phyloP scores from a whole-genome alignment of 2,113 vertebrate genomes.

The Strix uralensis region DNA sequence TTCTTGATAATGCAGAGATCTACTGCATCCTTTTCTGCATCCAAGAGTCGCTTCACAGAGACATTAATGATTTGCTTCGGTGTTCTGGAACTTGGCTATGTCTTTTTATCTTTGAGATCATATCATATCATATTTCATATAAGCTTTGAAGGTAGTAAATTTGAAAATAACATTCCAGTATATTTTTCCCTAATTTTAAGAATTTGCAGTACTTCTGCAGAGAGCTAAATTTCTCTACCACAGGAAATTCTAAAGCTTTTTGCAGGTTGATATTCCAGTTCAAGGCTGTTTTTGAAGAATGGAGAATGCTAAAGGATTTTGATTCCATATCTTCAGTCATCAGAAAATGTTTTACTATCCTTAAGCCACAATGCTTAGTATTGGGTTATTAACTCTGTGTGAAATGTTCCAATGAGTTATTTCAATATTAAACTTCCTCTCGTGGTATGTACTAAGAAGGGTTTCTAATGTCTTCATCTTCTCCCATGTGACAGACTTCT shows the following conservation, averaged over 20 bases:
- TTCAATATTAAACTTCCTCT: background rate
- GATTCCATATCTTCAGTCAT: background rate
- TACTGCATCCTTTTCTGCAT: background rate
- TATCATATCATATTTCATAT: background rate
- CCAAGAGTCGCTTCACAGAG: background rate
- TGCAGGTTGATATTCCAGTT: background rate
- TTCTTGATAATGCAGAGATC: background rate
- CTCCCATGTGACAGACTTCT: background rate
- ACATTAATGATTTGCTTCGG: background rate
- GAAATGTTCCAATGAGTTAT: background rate
- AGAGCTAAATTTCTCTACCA: background rate
- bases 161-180: background rate
- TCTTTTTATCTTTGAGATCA: background rate
- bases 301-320: background rate
- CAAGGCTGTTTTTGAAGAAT: background rate
- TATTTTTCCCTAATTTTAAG: background rate
- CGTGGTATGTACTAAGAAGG: background rate
- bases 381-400: background rate
- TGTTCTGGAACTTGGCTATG: background rate
- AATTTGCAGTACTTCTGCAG: background rate
- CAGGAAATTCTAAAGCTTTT: background rate
- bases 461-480: background rate
- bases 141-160: background rate
- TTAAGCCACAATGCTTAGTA: background rate
- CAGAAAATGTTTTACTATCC: background rate